Evolutionary conservation across 2,797 vertebrate genomes (phyloP).

Genomic region (Molossus alvarezi): DNA sequence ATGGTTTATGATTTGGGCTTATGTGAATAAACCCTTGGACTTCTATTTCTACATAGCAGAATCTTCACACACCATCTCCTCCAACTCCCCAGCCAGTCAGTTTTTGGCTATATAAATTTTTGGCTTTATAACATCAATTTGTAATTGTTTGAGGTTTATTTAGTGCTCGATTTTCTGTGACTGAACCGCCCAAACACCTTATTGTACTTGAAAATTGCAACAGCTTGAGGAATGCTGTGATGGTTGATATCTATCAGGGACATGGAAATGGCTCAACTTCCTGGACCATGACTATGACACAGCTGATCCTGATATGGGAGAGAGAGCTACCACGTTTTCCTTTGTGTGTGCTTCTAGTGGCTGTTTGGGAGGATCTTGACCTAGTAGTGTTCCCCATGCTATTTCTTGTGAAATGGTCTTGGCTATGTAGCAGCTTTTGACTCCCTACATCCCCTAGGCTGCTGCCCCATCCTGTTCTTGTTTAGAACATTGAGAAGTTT

Average conservation of each 20-base stretch:
- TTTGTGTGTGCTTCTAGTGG: constrained; percentile 77
- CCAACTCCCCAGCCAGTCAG: background rate
- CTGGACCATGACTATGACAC: constrained; percentile 60
- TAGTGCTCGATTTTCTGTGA: constrained; percentile 73
- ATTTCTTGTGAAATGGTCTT: constrained; percentile 82
- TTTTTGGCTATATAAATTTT: constrained; percentile 69
- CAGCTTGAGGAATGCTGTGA: constrained; percentile 64
- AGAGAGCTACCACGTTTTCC: constrained; percentile 47
- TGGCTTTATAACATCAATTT: constrained; percentile 62
- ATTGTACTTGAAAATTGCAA: constrained; percentile 77
- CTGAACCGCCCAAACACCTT: constrained; percentile 56
- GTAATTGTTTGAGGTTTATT: constrained; percentile 65
- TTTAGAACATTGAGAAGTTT: constrained; percentile 79
- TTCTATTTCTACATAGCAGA: constrained; percentile 63
- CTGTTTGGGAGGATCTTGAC: constrained; percentile 72
- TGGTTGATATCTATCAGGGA: constrained; percentile 69
- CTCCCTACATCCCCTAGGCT: constrained; percentile 78
- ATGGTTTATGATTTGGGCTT: constrained; percentile 53
- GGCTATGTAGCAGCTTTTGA: constrained; percentile 82
- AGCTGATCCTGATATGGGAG: constrained; percentile 66
- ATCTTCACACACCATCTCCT: background rate
- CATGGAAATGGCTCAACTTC: constrained; percentile 60
- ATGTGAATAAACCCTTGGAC: constrained; percentile 60
- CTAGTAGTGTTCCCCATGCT: constrained; percentile 74
- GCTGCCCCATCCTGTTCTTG: constrained; percentile 74